phyloP scores from a whole-genome alignment of 2,113 vertebrate genomes.

The Nannobrachium achirus region DNA sequence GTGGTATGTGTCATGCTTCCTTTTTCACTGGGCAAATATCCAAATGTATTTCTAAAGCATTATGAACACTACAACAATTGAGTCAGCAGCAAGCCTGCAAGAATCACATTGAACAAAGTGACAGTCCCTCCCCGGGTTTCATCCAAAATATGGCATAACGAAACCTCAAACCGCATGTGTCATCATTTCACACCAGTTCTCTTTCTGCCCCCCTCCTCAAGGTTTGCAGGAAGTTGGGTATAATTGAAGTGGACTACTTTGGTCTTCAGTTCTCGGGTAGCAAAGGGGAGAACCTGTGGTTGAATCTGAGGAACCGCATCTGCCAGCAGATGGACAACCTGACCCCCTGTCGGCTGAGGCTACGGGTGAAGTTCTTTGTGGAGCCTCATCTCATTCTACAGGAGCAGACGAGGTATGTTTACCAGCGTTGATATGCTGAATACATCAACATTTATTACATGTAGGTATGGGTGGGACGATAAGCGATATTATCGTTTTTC shows the following conservation, averaged over 20 bases:
- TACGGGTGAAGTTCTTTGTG: conserved; percentile 98
- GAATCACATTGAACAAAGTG: neutral
- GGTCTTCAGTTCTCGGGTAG: conserved; percentile 95
- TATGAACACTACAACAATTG: too few relatives aligned
- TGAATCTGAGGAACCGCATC: conserved; percentile 98
- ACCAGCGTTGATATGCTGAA: neutral
- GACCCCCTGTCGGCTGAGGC: conserved; percentile 90
- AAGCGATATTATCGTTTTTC: too few relatives aligned
- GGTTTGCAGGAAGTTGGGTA: conserved; percentile 95
- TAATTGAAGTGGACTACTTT: conserved; percentile 98
- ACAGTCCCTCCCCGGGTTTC: neutral
- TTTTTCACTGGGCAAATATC: conserved; percentile 28
- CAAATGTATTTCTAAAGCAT: conserved; percentile 33
- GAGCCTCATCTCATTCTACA: conserved; percentile 98
- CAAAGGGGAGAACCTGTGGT: conserved; percentile 97
- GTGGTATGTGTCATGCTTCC: conserved; percentile 49
- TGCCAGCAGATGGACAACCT: conserved; percentile 96
- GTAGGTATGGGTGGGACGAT: too few relatives aligned
- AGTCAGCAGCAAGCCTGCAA: neutral
- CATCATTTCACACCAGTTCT: too few relatives aligned
- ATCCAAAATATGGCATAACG: neutral
- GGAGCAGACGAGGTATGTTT: conserved; percentile 92
- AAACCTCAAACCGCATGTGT: too few relatives aligned
- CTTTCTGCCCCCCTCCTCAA: conserved; percentile 55
- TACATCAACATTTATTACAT: too few relatives aligned